phyloP scores from a whole-genome alignment of 2,797 vertebrate genomes.

The Carapus acus region DNA sequence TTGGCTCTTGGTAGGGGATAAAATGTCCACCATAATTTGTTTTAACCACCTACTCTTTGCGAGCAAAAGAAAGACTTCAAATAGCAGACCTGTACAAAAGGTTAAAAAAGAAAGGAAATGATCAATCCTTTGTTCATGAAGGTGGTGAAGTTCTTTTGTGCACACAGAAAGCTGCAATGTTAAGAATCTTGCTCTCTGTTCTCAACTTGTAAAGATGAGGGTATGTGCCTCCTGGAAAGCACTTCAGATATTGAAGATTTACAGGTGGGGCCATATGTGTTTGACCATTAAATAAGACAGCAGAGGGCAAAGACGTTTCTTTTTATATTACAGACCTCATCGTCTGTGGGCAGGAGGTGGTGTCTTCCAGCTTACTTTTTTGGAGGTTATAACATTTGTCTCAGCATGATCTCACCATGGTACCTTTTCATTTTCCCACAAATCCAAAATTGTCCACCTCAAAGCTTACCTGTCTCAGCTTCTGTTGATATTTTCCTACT shows the following conservation, averaged over 20 bases:
- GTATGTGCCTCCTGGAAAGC: background rate
- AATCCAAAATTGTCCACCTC: background rate
- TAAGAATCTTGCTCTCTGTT: slow-evolving; percentile 1
- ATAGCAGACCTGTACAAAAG: slow-evolving; percentile 4
- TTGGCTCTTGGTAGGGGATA: slow-evolving; percentile 29
- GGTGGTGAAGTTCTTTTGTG: background rate
- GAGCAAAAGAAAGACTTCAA: slow-evolving; percentile 15
- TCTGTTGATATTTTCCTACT: slow-evolving; percentile 71
- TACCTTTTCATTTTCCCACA: background rate
- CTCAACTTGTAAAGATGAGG: slow-evolving; percentile 18
- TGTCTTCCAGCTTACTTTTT: slow-evolving; percentile 7
- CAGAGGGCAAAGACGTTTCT: slow-evolving; percentile 1
- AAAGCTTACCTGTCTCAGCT: slow-evolving; percentile 76
- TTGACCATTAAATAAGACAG: background rate
- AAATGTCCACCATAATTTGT: slow-evolving; percentile 29
- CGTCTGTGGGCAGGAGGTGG: background rate
- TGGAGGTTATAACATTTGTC: background rate
- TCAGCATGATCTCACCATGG: background rate
- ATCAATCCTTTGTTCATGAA: slow-evolving; percentile 5
- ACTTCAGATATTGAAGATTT: slow-evolving; percentile 1
- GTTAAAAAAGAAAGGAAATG: slow-evolving; percentile 12
- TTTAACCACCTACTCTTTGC: slow-evolving; percentile 10
- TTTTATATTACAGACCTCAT: background rate
- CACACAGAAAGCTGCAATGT: slow-evolving; percentile 11
- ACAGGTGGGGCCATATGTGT: slow-evolving; percentile 1